Evolutionary conservation across 2,113 vertebrate species (phyloP).

Genomic region (Nibea albiflora): DNA sequence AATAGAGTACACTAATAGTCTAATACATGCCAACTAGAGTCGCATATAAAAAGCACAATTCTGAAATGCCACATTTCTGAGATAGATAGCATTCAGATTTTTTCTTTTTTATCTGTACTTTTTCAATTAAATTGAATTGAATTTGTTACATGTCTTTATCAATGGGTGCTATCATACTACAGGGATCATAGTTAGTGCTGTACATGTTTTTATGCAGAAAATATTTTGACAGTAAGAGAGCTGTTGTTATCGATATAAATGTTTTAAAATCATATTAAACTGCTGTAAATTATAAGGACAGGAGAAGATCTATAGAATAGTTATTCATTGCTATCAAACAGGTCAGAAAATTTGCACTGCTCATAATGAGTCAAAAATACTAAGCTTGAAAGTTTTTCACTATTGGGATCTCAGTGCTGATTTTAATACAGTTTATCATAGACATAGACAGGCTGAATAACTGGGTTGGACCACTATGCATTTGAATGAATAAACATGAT

Average conservation of each 20-base stretch:
- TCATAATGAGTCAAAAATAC: not conserved
- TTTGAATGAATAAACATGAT: not conserved
- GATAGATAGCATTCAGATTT: not conserved
- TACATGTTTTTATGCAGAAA: too few relatives aligned
- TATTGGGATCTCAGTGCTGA: not conserved
- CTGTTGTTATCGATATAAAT: not conserved
- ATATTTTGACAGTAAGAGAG: too few relatives aligned
- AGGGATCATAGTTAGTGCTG: too few relatives aligned
- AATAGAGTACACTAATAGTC: not conserved
- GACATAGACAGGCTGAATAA: not conserved
- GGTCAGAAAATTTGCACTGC: not conserved
- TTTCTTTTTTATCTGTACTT: too few relatives aligned
- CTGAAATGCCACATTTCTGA: not conserved
- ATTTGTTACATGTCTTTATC: too few relatives aligned
- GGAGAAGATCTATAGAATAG: not conserved
- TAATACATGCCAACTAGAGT: not conserved
- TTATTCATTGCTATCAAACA: not conserved
- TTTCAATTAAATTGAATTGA: too few relatives aligned
- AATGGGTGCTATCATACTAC: too few relatives aligned
- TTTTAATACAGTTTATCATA: not conserved
- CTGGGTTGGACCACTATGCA: not conserved
- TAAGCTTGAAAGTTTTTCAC: not conserved
- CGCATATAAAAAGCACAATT: not conserved
- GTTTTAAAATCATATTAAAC: not conserved
- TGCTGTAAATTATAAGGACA: not conserved